Base-by-base conservation (phyloP, 2,888 invertebrate genomes). In the Leptothorax acervorum region DNA sequence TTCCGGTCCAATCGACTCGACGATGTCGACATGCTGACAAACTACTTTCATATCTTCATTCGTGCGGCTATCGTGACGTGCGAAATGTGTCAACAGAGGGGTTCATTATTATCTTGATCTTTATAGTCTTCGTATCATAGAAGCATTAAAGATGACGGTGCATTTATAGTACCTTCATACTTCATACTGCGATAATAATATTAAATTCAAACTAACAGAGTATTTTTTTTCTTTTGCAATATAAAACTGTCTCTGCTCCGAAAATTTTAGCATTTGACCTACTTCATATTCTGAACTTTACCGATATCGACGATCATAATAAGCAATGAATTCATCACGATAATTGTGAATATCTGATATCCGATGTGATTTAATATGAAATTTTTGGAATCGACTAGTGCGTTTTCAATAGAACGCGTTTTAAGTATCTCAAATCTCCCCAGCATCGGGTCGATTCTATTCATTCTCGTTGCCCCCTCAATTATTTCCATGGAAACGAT, bases 401-500 rank as follows among this genome's bases (percentile, higher is more conserved):
- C 60, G 55, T 81, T 84, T 85, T 62, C 39, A 83, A 86, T 83
- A 35, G 23, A 92, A 90, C 87, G 88, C 86, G 82, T 87, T 92
- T 91, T 86, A 90, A 91, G 88, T 89, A 85, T 90, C 92, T 90
- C 86, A 88, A 91, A 90, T 90, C 88, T 86, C 83, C 60, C 79
- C 35, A 35, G 82, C 55, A 39, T 68, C 53, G 82, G 74, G 60
- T 42, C 39, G 63, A 35, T 82, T n/a, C 71, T 45, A 63, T 83
- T 86, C 87, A 85, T 83, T 87, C 87, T 83, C 85, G 53, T 79
- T 85, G 74, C 87, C 85, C 88, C 89, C 91, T 88, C 91, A 87
- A 92, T 92, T 90, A 92, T 90, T 92, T 88, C 91, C 92, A 91
- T 92, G 90, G 92, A 89, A 90, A 92, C 91, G 88, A 91, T 89